Evolutionary conservation across 2,888 invertebrate species (phyloP), one percentile per base, ranked within the genome.

Genomic region (Leptopilina syphax): DNA sequence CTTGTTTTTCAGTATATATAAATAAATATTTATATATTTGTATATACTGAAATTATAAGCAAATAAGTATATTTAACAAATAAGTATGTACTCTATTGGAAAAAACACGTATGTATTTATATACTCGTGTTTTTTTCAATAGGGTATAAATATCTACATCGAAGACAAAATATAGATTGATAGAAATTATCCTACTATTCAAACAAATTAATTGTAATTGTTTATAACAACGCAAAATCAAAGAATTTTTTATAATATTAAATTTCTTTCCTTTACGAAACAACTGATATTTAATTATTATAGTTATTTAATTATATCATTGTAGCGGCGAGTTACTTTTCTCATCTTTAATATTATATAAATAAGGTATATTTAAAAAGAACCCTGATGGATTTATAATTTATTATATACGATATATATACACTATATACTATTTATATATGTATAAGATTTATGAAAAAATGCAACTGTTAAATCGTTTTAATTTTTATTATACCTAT

Each of bases 161-260:
- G 63, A 63, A 63, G 24, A 18, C 8, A 63, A 63, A 63, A 24
- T 63, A 63, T 24, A 63, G 9, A n/a, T 63, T 63, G n/a, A 63
- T 12, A 34, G 4, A 34, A 18, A 60, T 4, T 60, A 60, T 60
- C 24, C 9, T 63, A 63, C 63, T 63, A 9, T 63, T 63, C 24
- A 9, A 9, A 63, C 9, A 63, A 24, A 8, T 60, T 60, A n/a
- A 60, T 24, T 24, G 24, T 63, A 63, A 63, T 63, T 63, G 24
- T 63, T 63, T 63, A 63, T 63, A 50, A 50, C 60, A 63, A 63
- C 63, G 63, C 63, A 18, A 63, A 63, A 63, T 63, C 63, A 63
- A 63, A 63, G 63, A 18, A 18, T 63, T 63, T 60, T 60, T 6
- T 63, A 63, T 63, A 18, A 18, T 18, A n/a, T 24, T 63, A 18